These are phyloP conservation scores for Channallabes apus DNA, from an alignment of 2,797 vertebrate species.

Conservation along the genomic window DNA sequence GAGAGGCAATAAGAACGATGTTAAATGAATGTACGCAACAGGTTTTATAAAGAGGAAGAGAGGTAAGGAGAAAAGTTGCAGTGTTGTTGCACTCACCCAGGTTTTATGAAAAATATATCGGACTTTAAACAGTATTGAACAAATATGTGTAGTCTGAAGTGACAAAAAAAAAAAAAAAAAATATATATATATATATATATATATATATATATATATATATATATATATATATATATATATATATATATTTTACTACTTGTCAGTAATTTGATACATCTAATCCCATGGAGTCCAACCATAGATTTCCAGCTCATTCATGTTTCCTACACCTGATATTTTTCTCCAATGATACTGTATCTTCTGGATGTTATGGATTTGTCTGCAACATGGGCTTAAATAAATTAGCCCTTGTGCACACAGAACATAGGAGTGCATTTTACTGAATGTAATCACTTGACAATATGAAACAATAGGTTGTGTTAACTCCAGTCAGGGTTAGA, in stretches of 20 bases:
- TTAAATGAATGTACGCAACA: not conserved
- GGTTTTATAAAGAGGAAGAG: not conserved
- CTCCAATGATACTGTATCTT: not conserved
- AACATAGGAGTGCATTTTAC: not conserved
- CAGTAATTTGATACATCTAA: not conserved
- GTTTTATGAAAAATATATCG: constrained; percentile 53
- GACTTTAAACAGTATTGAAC: constrained; percentile 22
- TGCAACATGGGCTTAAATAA: not conserved
- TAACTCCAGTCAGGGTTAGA: not conserved
- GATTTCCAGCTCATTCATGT: not conserved
- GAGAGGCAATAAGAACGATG: not conserved
- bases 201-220: too few relatives aligned
- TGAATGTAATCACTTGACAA: not conserved
- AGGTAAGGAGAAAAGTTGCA: constrained; percentile 15
- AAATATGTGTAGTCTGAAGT: constrained; percentile 38
- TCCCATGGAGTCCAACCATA: not conserved
- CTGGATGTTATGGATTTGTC: not conserved
- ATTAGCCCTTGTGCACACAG: not conserved
- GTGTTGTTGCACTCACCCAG: constrained; percentile 38
- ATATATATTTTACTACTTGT: not conserved
- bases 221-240: too few relatives aligned
- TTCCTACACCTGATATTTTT: not conserved
- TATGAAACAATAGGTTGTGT: not conserved
- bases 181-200: too few relatives aligned
- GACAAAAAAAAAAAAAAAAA: not conserved